These are phyloP conservation scores for Brienomyrus longianalis DNA, from an alignment of 2,113 vertebrate species.

Conservation along the genomic window DNA sequence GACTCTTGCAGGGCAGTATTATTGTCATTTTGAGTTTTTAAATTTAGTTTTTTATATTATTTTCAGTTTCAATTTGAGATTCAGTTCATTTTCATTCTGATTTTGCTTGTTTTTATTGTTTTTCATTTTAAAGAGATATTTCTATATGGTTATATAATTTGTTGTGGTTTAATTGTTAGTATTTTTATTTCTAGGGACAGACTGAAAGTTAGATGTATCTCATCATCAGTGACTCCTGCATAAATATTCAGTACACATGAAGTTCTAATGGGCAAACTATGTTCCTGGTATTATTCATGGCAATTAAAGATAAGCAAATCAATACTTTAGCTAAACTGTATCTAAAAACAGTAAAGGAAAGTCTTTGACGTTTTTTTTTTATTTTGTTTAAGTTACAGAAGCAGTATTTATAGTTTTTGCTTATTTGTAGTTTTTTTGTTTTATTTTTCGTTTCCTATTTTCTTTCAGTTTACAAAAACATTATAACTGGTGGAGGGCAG, in stretches of 20 bases:
- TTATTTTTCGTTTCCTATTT: neutral
- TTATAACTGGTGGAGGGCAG: neutral
- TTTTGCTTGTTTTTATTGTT: neutral
- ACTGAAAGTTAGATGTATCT: neutral
- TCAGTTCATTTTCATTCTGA: neutral
- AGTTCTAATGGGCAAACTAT: neutral
- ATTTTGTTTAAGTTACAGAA: neutral
- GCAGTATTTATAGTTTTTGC: neutral
- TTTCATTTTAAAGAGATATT: neutral
- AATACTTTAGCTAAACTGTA: neutral
- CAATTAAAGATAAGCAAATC: neutral
- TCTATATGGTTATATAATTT: neutral
- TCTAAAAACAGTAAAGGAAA: neutral
- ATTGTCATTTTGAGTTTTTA: neutral
- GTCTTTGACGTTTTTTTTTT: neutral
- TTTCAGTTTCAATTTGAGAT: neutral
- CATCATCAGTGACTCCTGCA: neutral
- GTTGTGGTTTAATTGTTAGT: neutral
- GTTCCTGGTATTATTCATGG: neutral
- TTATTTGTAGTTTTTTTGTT: neutral
- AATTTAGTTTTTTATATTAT: neutral
- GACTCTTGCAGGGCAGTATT: neutral
- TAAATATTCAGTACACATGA: neutral
- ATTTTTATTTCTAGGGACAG: neutral
- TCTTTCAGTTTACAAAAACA: neutral